Evolutionary conservation across 2,888 invertebrate genomes (phyloP).

Genomic region (Temnothorax unifasciatus): DNA sequence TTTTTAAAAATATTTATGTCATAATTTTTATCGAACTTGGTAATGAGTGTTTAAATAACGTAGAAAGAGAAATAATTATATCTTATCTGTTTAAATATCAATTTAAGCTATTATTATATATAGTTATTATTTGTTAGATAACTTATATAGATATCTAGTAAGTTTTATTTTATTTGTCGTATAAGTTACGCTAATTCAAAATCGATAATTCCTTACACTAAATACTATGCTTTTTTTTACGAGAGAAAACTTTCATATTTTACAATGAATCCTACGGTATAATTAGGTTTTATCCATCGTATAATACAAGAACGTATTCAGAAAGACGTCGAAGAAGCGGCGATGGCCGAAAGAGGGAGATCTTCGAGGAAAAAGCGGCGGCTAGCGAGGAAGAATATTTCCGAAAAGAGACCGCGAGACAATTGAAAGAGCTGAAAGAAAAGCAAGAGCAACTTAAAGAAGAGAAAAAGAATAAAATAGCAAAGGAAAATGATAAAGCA

Average conservation of each 20-base stretch:
- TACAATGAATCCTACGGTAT: neutral
- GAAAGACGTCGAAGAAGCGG: slow-evolving; percentile 80
- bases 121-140: neutral
- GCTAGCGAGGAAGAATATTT: slow-evolving; percentile 83
- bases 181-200: neutral
- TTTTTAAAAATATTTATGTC: slow-evolving; percentile 6
- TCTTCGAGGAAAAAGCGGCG: slow-evolving; percentile 80
- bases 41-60: neutral
- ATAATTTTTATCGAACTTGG: neutral
- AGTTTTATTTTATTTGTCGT: neutral
- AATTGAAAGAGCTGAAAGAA: slow-evolving; percentile 75
- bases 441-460: slow-evolving; percentile 49
- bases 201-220: neutral
- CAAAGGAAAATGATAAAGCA: slow-evolving; percentile 31
- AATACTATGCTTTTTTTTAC: neutral
- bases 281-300: slow-evolving; percentile 8
- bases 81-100: neutral
- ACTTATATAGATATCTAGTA: neutral
- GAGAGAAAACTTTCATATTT: neutral
- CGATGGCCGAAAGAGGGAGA: slow-evolving; percentile 80
- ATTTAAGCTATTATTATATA: neutral
- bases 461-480: slow-evolving; percentile 38
- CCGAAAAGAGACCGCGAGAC: slow-evolving; percentile 78
- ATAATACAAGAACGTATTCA: slow-evolving; percentile 45
- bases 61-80: neutral